A percentile compares a stretch with the other conserved stretches of the same genome.
These are phyloP conservation scores for Dryococelus australis DNA, from an alignment of 2,888 invertebrate species.

Conservation along the genomic window DNA sequence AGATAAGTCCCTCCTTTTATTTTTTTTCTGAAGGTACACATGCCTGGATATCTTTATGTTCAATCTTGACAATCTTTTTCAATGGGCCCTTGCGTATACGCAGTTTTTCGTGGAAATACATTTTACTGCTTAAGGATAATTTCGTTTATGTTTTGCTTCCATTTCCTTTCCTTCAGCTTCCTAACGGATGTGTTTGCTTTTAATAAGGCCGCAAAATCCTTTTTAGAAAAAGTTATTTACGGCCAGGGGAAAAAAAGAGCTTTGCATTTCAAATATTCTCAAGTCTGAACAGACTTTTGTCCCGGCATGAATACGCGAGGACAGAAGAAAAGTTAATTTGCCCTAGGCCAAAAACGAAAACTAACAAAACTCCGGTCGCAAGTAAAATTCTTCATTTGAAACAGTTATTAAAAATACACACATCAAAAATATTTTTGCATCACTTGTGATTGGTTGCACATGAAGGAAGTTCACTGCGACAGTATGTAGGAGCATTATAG, in stretches of 20 bases:
- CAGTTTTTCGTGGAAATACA: background rate
- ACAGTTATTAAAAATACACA: too few relatives aligned
- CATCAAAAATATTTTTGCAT: too few relatives aligned
- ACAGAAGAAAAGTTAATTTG: background rate
- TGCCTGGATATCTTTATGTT: background rate
- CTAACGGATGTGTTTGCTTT: background rate
- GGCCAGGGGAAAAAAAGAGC: background rate
- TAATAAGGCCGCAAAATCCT: background rate
- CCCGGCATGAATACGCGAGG: background rate
- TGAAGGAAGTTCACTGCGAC: too few relatives aligned
- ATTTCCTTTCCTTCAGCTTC: background rate
- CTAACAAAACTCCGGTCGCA: background rate
- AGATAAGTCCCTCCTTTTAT: background rate
- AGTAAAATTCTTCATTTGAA: background rate
- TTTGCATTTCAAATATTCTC: constrained; percentile 11
- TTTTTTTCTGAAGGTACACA: background rate
- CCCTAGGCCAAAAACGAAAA: background rate
- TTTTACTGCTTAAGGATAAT: background rate
- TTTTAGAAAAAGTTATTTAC: background rate
- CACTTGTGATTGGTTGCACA: too few relatives aligned
- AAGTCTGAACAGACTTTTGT: background rate
- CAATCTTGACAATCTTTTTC: background rate
- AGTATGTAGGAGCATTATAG: too few relatives aligned
- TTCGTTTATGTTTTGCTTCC: constrained; percentile 13
- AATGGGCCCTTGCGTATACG: background rate